These are phyloP conservation scores for Bagarius yarrelli DNA, from an alignment of 2,113 vertebrate species.

Conservation along the genomic window DNA sequence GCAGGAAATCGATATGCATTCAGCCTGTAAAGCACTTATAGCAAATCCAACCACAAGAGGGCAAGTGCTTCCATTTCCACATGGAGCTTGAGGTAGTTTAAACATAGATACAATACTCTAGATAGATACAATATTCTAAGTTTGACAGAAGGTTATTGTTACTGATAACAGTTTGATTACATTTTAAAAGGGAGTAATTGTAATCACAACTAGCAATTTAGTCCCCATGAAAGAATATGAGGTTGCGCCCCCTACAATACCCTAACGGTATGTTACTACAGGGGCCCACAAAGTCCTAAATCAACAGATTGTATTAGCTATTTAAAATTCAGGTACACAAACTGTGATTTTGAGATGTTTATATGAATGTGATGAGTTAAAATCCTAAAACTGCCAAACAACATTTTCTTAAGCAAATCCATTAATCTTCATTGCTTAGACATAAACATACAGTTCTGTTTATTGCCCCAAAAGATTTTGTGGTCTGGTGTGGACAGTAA, in stretches of 20 bases:
- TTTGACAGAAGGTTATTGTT: neutral
- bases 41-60: slow-evolving; percentile 26
- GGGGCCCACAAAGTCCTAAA: too few relatives aligned
- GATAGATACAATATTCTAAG: neutral
- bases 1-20: neutral
- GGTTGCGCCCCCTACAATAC: too few relatives aligned
- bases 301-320: neutral
- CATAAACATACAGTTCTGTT: neutral
- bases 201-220: neutral
- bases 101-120: neutral
- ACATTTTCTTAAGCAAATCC: neutral
- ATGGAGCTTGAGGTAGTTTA: neutral
- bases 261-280: too few relatives aligned
- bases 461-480: neutral
- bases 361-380: neutral
- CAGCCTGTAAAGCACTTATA: neutral
- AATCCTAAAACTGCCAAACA: neutral
- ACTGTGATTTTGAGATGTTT: neutral
- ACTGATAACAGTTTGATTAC: neutral
- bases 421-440: neutral
- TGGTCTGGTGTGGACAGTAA: neutral
- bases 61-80: slow-evolving; percentile 18
- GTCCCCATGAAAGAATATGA: too few relatives aligned
- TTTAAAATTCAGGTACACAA: neutral
- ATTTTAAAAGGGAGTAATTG: neutral